Conservation (phyloP, 2,888 invertebrate species). For the Chloromyia formosa region DNA sequence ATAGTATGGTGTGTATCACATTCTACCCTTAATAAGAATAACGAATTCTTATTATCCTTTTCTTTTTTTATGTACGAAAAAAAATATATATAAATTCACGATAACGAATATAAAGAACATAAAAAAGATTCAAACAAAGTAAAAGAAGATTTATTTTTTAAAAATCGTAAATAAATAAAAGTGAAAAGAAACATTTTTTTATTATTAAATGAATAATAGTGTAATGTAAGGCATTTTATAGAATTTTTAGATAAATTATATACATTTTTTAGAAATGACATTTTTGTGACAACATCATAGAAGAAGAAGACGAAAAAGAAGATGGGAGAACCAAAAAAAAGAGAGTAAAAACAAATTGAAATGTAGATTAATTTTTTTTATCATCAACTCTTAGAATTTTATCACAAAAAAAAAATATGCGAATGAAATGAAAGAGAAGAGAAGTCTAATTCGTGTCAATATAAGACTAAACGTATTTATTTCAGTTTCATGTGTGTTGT, state of each 20-base stretch:
- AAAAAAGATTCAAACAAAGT: too few species aligned
- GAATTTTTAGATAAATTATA: constrained; percentile 44
- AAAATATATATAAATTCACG: too few species aligned
- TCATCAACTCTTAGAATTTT: constrained; percentile 27
- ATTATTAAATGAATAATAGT: constrained; percentile 30
- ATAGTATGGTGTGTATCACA: too few species aligned
- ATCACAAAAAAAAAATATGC: too few species aligned
- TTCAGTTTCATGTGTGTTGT: not conserved
- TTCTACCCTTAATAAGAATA: too few species aligned
- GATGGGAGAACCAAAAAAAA: too few species aligned
- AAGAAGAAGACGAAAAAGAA: constrained; percentile 10
- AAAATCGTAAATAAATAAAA: constrained; percentile 19
- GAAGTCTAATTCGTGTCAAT: constrained; percentile 35
- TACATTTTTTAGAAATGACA: constrained; percentile 44
- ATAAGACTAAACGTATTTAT: constrained; percentile 31
- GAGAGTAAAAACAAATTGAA: not conserved
- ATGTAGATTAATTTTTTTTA: constrained; percentile 34
- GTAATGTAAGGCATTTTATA: constrained; percentile 42
- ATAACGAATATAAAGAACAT: too few species aligned
- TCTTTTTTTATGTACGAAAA: too few species aligned
- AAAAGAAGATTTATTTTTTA: constrained; percentile 24
- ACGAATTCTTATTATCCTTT: too few species aligned
- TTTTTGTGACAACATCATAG: constrained; percentile 40
- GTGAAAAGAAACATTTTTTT: constrained; percentile 31
- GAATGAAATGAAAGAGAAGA: too few species aligned